A percentile compares a stretch with the other conserved stretches of the same genome.
These are phyloP conservation scores for Strigamia transsilvanica DNA, from an alignment of 2,888 invertebrate genomes.

Conservation along the genomic window DNA sequence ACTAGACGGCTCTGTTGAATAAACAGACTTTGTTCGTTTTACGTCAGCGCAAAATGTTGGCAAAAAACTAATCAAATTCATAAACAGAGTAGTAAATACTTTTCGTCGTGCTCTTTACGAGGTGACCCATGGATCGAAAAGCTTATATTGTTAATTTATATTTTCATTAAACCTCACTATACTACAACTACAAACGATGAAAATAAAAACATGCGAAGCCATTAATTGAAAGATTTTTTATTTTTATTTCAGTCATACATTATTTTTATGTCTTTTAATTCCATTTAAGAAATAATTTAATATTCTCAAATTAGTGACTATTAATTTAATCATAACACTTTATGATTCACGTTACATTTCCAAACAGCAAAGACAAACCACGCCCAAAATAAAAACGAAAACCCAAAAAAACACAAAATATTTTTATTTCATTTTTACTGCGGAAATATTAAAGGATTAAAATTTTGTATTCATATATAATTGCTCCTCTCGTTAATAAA, in stretches of 20 bases:
- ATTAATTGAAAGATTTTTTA: not conserved
- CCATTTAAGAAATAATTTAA: constrained; percentile 2
- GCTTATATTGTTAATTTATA: too few relatives aligned
- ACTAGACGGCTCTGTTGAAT: not conserved
- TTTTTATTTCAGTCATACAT: not conserved
- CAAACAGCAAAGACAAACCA: not conserved
- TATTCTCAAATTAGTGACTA: not conserved
- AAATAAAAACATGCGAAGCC: not conserved
- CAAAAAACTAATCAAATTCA: too few relatives aligned
- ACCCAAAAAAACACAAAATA: too few relatives aligned
- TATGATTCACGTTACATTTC: constrained; percentile 1
- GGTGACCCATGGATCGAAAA: too few relatives aligned
- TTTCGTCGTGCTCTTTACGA: too few relatives aligned
- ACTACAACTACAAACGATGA: too few relatives aligned
- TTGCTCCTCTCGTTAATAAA: not conserved
- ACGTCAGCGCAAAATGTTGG: too few relatives aligned
- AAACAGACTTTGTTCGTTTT: not conserved
- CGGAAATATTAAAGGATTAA: too few relatives aligned
- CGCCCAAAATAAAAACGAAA: too few relatives aligned
- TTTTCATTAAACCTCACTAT: too few relatives aligned
- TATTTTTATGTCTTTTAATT: constrained; percentile 8
- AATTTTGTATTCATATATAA: not conserved
- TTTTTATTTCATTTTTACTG: too few relatives aligned
- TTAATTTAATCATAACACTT: not conserved
- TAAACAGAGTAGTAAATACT: too few relatives aligned